Percentiles rank a stretch among this genome's conserved stretches.
phyloP scores from a whole-genome alignment of 2,888 invertebrate genomes.

The Tupiocoris notatus region DNA sequence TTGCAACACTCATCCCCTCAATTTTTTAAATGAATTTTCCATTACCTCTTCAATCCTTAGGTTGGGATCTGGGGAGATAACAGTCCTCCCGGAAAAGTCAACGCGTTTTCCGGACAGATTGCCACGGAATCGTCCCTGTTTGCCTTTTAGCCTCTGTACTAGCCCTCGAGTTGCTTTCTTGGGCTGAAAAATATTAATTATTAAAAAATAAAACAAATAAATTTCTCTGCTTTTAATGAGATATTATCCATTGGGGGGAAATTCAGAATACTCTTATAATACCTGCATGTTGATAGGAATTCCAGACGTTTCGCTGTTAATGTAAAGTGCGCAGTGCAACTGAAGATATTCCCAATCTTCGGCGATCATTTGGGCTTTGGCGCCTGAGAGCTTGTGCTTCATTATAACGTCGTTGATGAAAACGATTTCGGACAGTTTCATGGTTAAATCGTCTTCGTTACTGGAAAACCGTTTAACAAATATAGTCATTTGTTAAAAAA shows the following conservation, averaged over 20 bases:
- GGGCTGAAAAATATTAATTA: too few species aligned
- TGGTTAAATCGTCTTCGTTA: slow-evolving; percentile 94
- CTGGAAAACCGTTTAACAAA: slow-evolving; percentile 55
- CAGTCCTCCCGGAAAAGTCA: slow-evolving; percentile 95
- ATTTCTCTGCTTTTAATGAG: too few species aligned
- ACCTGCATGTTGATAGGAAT: slow-evolving; percentile 88
- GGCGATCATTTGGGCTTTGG: slow-evolving; percentile 84
- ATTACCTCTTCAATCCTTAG: slow-evolving; percentile 83
- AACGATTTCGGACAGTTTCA: slow-evolving; percentile 94
- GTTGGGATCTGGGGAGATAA: slow-evolving; percentile 98
- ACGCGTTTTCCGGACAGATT: slow-evolving; percentile 97
- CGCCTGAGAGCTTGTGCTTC: slow-evolving; percentile 83
- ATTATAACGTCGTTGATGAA: slow-evolving; percentile 88
- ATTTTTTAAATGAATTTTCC: too few species aligned
- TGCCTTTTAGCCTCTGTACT: slow-evolving; percentile 95
- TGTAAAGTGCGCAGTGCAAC: slow-evolving; percentile 89
- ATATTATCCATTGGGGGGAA: too few species aligned
- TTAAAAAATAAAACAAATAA: too few species aligned
- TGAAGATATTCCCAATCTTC: slow-evolving; percentile 97
- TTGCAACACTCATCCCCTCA: too few species aligned
- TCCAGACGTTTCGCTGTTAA: slow-evolving; percentile 96
- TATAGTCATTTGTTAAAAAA: background rate
- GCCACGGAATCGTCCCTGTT: slow-evolving; percentile 96
- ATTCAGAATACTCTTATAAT: too few species aligned
- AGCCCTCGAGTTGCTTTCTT: slow-evolving; percentile 84